Evolutionary conservation across 2,113 vertebrate species (phyloP).

Genomic region (Zosterops hypoxanthus): DNA sequence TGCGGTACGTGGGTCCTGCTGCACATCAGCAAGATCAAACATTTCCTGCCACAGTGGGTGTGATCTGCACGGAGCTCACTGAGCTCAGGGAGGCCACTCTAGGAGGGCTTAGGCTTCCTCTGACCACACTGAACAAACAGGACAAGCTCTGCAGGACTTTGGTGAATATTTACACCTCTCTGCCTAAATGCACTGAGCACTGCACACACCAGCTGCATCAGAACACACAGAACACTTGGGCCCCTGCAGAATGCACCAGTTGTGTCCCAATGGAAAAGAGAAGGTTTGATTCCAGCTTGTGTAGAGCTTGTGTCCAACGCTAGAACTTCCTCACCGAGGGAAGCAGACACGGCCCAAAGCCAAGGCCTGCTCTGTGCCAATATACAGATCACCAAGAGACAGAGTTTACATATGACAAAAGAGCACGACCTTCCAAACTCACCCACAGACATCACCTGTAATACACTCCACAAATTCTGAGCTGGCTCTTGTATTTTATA

Average conservation of each 20-base stretch:
- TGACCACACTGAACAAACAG: neutral
- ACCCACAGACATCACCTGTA: neutral
- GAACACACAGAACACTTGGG: too few relatives aligned
- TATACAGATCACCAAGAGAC: neutral
- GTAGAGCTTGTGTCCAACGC: neutral
- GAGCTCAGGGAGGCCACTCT: fast-evolving
- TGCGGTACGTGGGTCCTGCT: neutral
- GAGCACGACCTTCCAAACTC: neutral
- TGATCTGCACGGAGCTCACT: fast-evolving
- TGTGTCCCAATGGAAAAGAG: neutral
- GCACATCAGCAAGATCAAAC: neutral
- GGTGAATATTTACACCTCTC: neutral
- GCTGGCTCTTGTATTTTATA: neutral
- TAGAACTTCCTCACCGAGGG: neutral
- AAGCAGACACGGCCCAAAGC: neutral
- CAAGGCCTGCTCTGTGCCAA: neutral
- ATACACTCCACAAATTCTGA: neutral
- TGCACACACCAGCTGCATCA: neutral
- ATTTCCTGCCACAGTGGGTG: fast-evolving
- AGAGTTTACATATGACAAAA: neutral
- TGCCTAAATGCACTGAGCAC: neutral
- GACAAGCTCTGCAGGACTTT: neutral
- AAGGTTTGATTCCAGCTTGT: neutral
- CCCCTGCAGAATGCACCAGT: fast-evolving
- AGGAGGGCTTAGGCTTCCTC: neutral